Conservation (phyloP, 2,888 invertebrate genomes). For the Apodemia hepburni region DNA sequence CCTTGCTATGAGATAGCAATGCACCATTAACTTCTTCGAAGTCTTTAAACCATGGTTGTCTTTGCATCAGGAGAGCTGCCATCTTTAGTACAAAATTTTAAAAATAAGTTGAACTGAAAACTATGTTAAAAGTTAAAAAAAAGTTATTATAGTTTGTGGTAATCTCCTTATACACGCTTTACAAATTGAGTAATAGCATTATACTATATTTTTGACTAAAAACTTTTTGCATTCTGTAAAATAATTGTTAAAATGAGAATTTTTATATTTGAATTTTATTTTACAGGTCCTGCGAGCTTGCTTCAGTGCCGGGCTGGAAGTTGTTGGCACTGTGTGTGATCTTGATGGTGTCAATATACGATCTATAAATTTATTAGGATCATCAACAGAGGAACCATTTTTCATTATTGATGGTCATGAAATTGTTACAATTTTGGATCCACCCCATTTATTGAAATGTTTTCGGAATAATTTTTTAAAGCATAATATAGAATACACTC, state of each 20-base stretch:
- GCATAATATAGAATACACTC: background rate
- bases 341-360: constrained; percentile 3
- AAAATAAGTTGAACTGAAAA: too few relatives aligned
- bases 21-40: too few relatives aligned
- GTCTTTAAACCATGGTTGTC: too few relatives aligned
- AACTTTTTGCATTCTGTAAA: background rate
- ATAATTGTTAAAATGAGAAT: background rate
- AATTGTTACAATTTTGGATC: constrained; percentile 7
- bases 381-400: constrained; percentile 1
- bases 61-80: too few relatives aligned
- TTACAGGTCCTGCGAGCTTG: background rate
- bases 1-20: too few relatives aligned
- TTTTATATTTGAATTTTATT: background rate
- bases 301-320: background rate
- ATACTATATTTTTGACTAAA: background rate
- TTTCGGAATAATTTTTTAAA: constrained; percentile 14
- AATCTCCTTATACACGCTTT: background rate
- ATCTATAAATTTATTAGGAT: background rate
- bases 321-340: background rate
- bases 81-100: too few relatives aligned
- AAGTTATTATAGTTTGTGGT: too few relatives aligned
- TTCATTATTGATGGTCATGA: background rate
- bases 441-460: constrained; percentile 7
- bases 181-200: background rate
- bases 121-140: too few relatives aligned